A percentile compares a stretch with the other conserved stretches of the same genome.
phyloP scores from a whole-genome alignment of 2,888 invertebrate species.

The Brachyopa scutellaris region DNA sequence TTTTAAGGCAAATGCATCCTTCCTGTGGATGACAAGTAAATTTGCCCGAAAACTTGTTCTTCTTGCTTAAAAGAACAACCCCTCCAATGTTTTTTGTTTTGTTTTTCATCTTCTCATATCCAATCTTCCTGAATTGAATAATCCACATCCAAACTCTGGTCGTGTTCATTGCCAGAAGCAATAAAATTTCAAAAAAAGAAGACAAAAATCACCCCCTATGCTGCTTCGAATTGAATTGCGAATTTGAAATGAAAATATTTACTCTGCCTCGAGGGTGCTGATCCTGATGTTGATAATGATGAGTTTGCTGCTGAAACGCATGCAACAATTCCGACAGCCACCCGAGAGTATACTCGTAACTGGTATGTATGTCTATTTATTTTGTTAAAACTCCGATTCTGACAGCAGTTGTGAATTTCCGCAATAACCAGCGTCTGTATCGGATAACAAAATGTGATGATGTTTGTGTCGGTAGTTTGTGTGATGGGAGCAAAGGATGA shows the following conservation, averaged over 20 bases:
- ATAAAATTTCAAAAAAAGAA: slow-evolving; percentile 18
- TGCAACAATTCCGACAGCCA: slow-evolving; percentile 17
- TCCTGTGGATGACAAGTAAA: too few species aligned
- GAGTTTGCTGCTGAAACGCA: not conserved
- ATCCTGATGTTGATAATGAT: too few species aligned
- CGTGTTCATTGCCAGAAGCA: slow-evolving; percentile 17
- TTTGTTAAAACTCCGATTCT: slow-evolving; percentile 18
- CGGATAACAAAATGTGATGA: slow-evolving; percentile 10
- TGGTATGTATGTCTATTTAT: slow-evolving; percentile 10
- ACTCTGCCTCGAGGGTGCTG: slow-evolving; percentile 18
- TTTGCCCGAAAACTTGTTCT: too few species aligned
- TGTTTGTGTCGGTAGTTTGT: too few species aligned
- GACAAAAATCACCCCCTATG: slow-evolving; percentile 31
- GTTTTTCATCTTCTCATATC: too few species aligned
- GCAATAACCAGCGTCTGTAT: slow-evolving; percentile 18
- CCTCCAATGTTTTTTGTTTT: too few species aligned
- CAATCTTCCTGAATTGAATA: too few species aligned
- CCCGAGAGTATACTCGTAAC: not conserved
- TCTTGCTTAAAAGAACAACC: too few species aligned
- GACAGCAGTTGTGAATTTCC: slow-evolving; percentile 32
- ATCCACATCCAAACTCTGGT: too few species aligned
- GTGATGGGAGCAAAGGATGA: too few species aligned
- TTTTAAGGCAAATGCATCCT: too few species aligned
- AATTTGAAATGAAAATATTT: slow-evolving; percentile 51
- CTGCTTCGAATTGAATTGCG: slow-evolving; percentile 42